Evolutionary conservation across 2,888 invertebrate species (phyloP).

Genomic region (Clanis bilineata): DNA sequence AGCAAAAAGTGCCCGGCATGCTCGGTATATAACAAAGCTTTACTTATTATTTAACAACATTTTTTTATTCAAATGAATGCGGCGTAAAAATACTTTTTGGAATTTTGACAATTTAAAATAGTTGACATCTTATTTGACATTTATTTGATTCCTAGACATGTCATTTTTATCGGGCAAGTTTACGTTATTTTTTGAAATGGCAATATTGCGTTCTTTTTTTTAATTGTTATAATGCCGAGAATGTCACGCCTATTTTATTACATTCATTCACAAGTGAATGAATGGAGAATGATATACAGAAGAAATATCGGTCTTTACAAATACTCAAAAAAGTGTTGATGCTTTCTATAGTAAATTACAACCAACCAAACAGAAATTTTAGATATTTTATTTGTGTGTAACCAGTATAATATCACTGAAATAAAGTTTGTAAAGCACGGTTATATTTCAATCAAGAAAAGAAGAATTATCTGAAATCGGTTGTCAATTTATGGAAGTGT

Average conservation of each 20-base stretch:
- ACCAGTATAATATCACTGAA: constrained; percentile 68
- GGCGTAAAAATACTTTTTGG: constrained; percentile 23
- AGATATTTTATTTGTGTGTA: constrained; percentile 71
- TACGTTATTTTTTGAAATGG: background rate
- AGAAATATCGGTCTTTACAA: constrained; percentile 61
- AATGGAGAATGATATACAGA: constrained; percentile 47
- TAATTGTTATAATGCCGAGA: constrained; percentile 22
- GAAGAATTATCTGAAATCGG: constrained; percentile 57
- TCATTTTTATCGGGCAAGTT: too few relatives aligned
- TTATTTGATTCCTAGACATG: too few relatives aligned
- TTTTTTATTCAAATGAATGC: constrained; percentile 30
- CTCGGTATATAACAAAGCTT: constrained; percentile 43
- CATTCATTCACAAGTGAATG: constrained; percentile 55
- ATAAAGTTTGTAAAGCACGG: constrained; percentile 56
- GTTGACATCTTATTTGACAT: constrained; percentile 11
- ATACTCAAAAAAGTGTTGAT: constrained; percentile 82
- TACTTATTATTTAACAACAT: constrained; percentile 34
- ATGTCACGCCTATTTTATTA: constrained; percentile 38
- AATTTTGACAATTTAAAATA: constrained; percentile 16
- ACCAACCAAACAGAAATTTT: constrained; percentile 79
- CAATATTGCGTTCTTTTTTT: background rate
- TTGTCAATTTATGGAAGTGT: constrained; percentile 73
- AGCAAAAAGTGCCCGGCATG: constrained; percentile 55
- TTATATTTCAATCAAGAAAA: constrained; percentile 51
- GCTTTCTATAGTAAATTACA: constrained; percentile 81